Evolutionary conservation across 2,113 vertebrate genomes (phyloP).

Genomic region (Polypterus bichir): DNA sequence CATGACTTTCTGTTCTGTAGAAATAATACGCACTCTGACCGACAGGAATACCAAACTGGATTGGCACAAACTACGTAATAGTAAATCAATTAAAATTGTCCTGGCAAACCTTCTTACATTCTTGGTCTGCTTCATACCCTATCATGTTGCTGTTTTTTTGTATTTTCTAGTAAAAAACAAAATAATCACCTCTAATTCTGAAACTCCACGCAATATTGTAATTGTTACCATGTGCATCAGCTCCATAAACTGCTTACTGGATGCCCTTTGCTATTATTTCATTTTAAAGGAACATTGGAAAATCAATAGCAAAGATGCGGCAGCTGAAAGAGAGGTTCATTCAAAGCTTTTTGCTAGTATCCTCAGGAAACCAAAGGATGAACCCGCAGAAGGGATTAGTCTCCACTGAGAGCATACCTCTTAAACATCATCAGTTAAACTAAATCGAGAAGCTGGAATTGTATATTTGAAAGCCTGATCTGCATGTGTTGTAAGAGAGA

Average conservation of each 20-base stretch:
- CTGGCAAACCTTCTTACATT: slow-evolving; percentile 34
- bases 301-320: background rate
- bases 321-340: too few species aligned
- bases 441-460: too few species aligned
- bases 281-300: slow-evolving; percentile 46
- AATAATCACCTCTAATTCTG: background rate
- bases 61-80: slow-evolving; percentile 14
- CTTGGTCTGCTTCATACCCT: slow-evolving; percentile 50
- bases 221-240: slow-evolving; percentile 43
- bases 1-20: slow-evolving; percentile 40
- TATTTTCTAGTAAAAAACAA: slow-evolving; percentile 39
- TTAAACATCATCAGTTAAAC: too few species aligned
- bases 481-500: too few species aligned
- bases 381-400: too few species aligned
- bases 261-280: slow-evolving; percentile 48
- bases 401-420: too few species aligned
- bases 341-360: too few species aligned
- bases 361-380: too few species aligned
- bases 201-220: slow-evolving; percentile 21
- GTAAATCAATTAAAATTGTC: slow-evolving; percentile 40
- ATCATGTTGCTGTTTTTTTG: slow-evolving; percentile 31
- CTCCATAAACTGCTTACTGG: slow-evolving; percentile 50
- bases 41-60: slow-evolving; percentile 19
- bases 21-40: slow-evolving; percentile 21
- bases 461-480: too few species aligned